Base-by-base conservation (phyloP, 2,797 vertebrate genomes). In the Bradypodion ventrale region DNA sequence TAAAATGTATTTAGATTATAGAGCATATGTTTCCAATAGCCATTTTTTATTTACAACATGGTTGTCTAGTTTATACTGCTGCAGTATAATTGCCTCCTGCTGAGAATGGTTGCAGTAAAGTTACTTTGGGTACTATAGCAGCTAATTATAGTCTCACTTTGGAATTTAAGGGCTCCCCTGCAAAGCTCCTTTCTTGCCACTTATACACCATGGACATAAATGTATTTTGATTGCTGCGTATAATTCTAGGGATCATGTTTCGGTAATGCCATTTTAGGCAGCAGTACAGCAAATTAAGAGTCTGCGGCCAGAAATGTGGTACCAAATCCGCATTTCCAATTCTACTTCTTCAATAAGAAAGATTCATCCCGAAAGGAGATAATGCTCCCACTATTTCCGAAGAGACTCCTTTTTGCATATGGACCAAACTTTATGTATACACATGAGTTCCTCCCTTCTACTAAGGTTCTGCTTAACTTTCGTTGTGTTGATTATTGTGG, bases 81-180 rank as follows among this genome's bases (percentile, higher is more conserved):
- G 92, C 93, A 95, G 78, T 93, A 91, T 95, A 95, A 96, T 96
- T 95, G 94, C 96, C 95, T 95, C 95, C 95, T 95, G 95, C 95
- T 95, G 95, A 95, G 95, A 96, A 93, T 96, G 94, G 95, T 89
- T 93, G 92, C 93, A 91, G 88, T 76, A 92, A 94, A 96, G 94
- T 95, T 95, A 95, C 94, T 94, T 89, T 94, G 95, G 94, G 95
- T 93, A 89, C 89, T 80, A 94, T 96, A 95, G 96, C 89, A 93
- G 93, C 94, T 96, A 94, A 96, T 96, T 95, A 95, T 91, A 93
- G 94, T 89, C 94, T 93, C 83, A 8, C 87, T 94, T 87, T 84
- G 83, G 90, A 95, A 96, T 95, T 92, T 93, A 94, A 95, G 92
- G 88, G 94, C 87, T 94, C 91, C 90, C 92, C 86, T 89, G 88